Conservation (phyloP, 2,113 vertebrate genomes). For the Callaeas wilsoni region DNA sequence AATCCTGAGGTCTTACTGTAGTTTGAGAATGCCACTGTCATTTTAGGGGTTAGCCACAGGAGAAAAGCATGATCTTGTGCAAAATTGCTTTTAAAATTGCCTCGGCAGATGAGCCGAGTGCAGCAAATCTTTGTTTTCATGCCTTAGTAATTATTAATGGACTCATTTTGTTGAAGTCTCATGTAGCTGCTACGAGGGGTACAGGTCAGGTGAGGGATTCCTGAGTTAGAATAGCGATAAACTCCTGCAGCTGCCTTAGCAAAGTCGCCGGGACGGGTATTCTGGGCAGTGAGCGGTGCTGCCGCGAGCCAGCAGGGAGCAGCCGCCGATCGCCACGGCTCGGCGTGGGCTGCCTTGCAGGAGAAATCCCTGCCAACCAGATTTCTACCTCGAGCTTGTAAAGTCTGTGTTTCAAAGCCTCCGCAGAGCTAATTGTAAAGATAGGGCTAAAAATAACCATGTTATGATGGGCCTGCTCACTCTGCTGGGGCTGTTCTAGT, state of each 20-base stretch:
- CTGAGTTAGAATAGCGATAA: neutral
- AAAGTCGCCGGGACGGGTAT: rapidly evolving
- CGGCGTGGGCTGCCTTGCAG: neutral
- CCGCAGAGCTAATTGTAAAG: neutral
- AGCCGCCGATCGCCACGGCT: neutral
- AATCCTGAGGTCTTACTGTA: neutral
- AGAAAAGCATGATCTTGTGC: neutral
- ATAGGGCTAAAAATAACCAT: neutral
- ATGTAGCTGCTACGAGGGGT: rapidly evolving
- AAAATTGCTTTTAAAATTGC: neutral
- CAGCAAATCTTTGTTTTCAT: neutral
- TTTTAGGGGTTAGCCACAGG: neutral
- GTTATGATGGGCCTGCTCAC: neutral
- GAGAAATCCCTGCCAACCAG: neutral
- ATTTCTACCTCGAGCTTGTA: neutral
- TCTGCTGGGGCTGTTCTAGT: neutral
- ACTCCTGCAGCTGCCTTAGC: neutral
- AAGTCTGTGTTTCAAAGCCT: neutral
- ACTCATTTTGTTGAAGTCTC: neutral
- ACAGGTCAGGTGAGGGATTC: neutral
- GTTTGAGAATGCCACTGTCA: neutral
- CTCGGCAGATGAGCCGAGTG: neutral
- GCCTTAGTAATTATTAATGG: neutral
- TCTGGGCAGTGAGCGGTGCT: neutral
- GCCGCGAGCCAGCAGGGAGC: neutral